Base-by-base conservation (phyloP, 2,113 vertebrate genomes). In the Dasyurus viverrinus region DNA sequence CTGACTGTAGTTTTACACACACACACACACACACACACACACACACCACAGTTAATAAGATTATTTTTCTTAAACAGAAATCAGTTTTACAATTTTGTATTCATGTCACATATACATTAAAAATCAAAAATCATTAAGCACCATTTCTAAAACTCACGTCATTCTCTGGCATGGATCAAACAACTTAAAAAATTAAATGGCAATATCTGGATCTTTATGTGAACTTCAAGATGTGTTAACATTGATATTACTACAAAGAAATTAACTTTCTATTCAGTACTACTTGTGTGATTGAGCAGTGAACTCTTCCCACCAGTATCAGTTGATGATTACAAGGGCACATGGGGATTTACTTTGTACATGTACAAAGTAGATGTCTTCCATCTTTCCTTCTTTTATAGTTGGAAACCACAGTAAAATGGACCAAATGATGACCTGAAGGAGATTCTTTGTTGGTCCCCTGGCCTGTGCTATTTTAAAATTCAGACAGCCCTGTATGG, bases 81-180 rank as follows among this genome's bases (percentile, higher is more conserved):
- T 84, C 16, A 84, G n/a, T 93, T 89, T 90, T 46, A 1, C 1
- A 92, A 68, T 26, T 94, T 94, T 93, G 54, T 48, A 60, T 89
- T 92, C 94, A 25, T 2, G 89, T 27, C 36, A 42, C 50, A 91
- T n/a, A 42, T 22, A 54, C 0, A 53, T 84, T 84, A 42, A 84
- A n/a, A 84, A 84, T 84, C n/a, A 84, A 19, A 84, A 84, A 84
- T 84, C 68, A 84, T 84, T 84, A 84, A 84, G 68, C 68, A 53
- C 53, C 48, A 90, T n/a, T 84, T 93, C n/a, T 55, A 96, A 94
- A 95, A 94, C 30, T 68, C 76, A 76, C n/a, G 0, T 24, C 22
- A 53, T 12, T 2, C 25, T 55, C 30, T n/a, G 84, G 10, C 14
- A 27, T 8, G 60, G 52, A 27, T 89, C 54, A 36, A 23, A n/a